Percentiles rank a stretch among this genome's conserved stretches.
These are phyloP conservation scores for Onychostoma macrolepis DNA, from an alignment of 2,113 vertebrate species.

Conservation along the genomic window DNA sequence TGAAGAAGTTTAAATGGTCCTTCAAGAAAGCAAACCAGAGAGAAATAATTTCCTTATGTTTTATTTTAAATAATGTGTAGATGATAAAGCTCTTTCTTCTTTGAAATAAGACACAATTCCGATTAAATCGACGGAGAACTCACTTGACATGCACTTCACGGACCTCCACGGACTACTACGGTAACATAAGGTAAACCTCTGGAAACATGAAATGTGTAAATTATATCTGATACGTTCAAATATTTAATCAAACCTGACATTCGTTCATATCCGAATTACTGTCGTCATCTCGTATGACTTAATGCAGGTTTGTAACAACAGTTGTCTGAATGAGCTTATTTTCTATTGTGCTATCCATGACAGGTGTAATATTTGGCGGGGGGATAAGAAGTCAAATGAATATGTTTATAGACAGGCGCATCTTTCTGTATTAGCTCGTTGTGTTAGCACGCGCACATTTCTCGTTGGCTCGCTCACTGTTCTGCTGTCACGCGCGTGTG, in stretches of 20 bases:
- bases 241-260: neutral
- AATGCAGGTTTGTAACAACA: neutral
- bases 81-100: conserved; percentile 28
- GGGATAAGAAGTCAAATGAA: neutral
- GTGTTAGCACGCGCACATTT: neutral
- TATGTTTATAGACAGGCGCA: no score
- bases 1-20: conserved; percentile 9
- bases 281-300: neutral
- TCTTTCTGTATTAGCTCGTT: neutral
- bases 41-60: neutral
- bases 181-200: conserved; percentile 58
- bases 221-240: neutral
- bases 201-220: neutral
- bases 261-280: neutral
- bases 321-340: neutral
- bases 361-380: conserved; percentile 14
- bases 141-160: conserved; percentile 47
- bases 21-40: conserved; percentile 11
- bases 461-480: neutral
- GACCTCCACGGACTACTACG: conserved; percentile 54
- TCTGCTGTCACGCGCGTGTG: conserved; percentile 25
- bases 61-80: conserved; percentile 2
- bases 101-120: conserved; percentile 52
- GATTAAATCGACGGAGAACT: conserved; percentile 46
- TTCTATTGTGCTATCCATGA: neutral